Evolutionary conservation across 2,888 invertebrate species (phyloP).

Genomic region (Tetanocera ferruginea): DNA sequence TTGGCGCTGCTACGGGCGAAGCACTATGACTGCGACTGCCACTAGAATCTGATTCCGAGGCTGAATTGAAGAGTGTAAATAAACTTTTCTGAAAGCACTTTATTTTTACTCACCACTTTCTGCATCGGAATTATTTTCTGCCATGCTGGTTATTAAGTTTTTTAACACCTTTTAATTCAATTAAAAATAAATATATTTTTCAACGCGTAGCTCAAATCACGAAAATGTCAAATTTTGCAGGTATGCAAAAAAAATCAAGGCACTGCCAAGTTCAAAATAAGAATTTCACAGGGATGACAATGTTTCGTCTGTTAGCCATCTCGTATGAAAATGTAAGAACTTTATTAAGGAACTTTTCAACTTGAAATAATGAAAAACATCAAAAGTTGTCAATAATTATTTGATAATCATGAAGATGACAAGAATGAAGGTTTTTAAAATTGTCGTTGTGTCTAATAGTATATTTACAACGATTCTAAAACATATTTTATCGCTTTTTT

Average conservation of each 20-base stretch:
- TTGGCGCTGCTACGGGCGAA: constrained; percentile 60
- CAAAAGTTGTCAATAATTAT: too few relatives aligned
- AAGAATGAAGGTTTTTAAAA: too few relatives aligned
- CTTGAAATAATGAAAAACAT: too few relatives aligned
- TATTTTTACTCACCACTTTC: constrained; percentile 56
- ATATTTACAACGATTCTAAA: too few relatives aligned
- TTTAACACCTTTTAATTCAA: neutral
- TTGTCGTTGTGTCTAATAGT: too few relatives aligned
- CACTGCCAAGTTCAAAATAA: neutral
- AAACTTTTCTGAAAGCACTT: neutral
- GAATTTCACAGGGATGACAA: neutral
- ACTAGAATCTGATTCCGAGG: constrained; percentile 63
- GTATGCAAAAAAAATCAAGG: neutral
- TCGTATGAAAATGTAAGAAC: too few relatives aligned
- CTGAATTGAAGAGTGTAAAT: constrained; percentile 45
- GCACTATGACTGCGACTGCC: constrained; percentile 62
- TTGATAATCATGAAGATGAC: too few relatives aligned
- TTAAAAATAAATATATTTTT: neutral
- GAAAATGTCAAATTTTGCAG: neutral
- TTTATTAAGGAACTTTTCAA: too few relatives aligned
- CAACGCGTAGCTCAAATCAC: neutral
- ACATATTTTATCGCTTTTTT: too few relatives aligned
- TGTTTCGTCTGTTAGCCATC: neutral
- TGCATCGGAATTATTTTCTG: constrained; percentile 55
- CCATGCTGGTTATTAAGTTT: constrained; percentile 48